Percentiles rank a stretch among this genome's conserved stretches.
Evolutionary conservation across 2,113 vertebrate species (phyloP).

Genomic region (Podarcis muralis): DNA sequence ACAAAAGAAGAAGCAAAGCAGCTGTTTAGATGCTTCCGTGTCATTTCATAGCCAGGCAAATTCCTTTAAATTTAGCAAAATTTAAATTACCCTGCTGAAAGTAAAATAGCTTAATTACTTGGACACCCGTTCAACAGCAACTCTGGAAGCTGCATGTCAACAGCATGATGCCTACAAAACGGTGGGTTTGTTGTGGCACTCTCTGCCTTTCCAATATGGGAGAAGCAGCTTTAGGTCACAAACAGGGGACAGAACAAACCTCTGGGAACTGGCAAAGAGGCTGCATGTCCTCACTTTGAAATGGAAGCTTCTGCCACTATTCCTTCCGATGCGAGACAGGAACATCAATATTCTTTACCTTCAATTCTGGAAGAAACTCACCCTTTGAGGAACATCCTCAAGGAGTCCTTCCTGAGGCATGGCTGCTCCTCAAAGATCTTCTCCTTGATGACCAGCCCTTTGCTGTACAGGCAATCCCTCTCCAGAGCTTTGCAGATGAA

Average conservation of each 20-base stretch:
- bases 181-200: not conserved
- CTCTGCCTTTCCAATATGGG: not conserved
- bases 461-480: constrained; percentile 92
- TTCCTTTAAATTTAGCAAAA: not conserved
- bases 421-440: constrained; percentile 96
- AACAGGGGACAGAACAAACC: not conserved
- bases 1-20: not conserved
- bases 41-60: not conserved
- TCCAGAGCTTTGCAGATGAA: constrained; percentile 95
- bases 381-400: constrained; percentile 95
- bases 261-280: too few species aligned
- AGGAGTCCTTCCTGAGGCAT: constrained; percentile 89
- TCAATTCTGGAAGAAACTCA: constrained; percentile 56
- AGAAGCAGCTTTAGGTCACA: not conserved
- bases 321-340: not conserved
- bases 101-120: not conserved
- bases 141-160: not conserved
- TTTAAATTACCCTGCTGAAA: not conserved
- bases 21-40: not conserved
- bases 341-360: not conserved
- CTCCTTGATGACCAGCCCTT: constrained; percentile 94
- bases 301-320: too few species aligned
- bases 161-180: not conserved
- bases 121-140: not conserved
- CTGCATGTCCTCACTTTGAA: too few species aligned